These are phyloP conservation scores for Sitta europaea DNA, from an alignment of 2,113 vertebrate species.

Conservation along the genomic window DNA sequence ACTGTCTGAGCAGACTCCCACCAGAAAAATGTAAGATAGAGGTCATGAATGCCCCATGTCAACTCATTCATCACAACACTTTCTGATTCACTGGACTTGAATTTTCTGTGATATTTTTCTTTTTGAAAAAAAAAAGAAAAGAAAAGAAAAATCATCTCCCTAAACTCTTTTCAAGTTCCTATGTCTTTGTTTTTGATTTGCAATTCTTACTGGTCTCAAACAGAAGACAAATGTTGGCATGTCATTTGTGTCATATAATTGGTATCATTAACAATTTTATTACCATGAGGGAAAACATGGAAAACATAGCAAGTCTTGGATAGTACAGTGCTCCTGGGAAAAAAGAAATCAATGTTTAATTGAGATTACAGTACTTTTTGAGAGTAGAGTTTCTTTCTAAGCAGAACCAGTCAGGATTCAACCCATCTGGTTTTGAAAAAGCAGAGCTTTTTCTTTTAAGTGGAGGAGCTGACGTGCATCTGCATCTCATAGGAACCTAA, in stretches of 20 bases:
- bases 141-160: background rate
- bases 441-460: background rate
- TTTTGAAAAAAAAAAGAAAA: background rate
- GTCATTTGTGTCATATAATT: slow-evolving; percentile 42
- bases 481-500: background rate
- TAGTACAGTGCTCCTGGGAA: slow-evolving; percentile 8
- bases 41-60: background rate
- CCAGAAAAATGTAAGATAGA: background rate
- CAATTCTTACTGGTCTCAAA: slow-evolving; percentile 37
- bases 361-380: slow-evolving; percentile 22
- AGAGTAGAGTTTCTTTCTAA: slow-evolving; percentile 1
- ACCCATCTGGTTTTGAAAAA: background rate
- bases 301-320: slow-evolving; percentile 4
- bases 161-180: background rate
- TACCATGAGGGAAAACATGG: slow-evolving; percentile 7
- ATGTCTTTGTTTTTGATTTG: slow-evolving; percentile 18
- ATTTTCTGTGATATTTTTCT: background rate
- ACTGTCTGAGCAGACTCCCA: background rate
- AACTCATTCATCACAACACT: background rate
- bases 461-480: background rate
- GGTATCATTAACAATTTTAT: slow-evolving; percentile 34
- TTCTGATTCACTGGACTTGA: background rate
- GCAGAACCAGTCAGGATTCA: background rate
- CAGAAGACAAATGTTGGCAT: slow-evolving; percentile 1
- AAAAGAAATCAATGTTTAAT: slow-evolving; percentile 39